phyloP scores from a whole-genome alignment of 1,140 invertebrate species.

The Ganaspis sp. region DNA sequence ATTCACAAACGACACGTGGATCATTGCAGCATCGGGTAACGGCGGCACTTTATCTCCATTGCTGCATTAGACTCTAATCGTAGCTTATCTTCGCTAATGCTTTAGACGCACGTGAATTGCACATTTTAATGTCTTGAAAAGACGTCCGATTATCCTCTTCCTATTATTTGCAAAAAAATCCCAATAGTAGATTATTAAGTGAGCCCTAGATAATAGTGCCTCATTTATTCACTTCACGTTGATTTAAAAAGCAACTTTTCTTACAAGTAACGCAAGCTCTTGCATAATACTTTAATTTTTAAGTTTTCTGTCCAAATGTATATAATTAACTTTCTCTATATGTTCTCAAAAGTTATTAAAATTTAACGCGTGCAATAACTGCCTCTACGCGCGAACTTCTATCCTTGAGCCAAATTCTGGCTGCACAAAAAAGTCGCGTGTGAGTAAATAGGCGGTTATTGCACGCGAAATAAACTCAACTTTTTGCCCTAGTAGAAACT shows the following conservation, averaged over 20 bases:
- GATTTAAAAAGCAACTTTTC: neutral
- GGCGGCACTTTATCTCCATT: neutral
- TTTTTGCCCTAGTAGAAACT: too few relatives aligned
- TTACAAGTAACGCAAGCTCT: too few relatives aligned
- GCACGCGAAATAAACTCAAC: too few relatives aligned
- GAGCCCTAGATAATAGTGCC: neutral
- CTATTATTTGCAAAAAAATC: neutral
- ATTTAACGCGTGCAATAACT: too few relatives aligned
- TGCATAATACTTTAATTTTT: too few relatives aligned
- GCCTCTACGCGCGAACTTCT: too few relatives aligned
- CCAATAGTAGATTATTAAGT: slow-evolving; percentile 5
- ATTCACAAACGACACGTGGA: slow-evolving; percentile 3
- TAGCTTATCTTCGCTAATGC: slow-evolving; percentile 13
- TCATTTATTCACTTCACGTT: neutral
- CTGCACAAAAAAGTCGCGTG: too few relatives aligned
- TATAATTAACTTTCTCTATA: too few relatives aligned
- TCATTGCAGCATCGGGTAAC: slow-evolving; percentile 1
- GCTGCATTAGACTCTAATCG: slow-evolving; percentile 13
- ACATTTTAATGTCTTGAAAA: neutral
- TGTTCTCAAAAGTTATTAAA: too few relatives aligned
- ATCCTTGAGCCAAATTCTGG: too few relatives aligned
- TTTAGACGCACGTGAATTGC: slow-evolving; percentile 3
- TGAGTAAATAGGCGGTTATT: too few relatives aligned
- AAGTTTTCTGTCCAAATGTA: too few relatives aligned
- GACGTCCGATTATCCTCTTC: slow-evolving; percentile 1